These are phyloP conservation scores for Micropterix aruncella DNA, from an alignment of 2,888 invertebrate species.

Conservation along the genomic window DNA sequence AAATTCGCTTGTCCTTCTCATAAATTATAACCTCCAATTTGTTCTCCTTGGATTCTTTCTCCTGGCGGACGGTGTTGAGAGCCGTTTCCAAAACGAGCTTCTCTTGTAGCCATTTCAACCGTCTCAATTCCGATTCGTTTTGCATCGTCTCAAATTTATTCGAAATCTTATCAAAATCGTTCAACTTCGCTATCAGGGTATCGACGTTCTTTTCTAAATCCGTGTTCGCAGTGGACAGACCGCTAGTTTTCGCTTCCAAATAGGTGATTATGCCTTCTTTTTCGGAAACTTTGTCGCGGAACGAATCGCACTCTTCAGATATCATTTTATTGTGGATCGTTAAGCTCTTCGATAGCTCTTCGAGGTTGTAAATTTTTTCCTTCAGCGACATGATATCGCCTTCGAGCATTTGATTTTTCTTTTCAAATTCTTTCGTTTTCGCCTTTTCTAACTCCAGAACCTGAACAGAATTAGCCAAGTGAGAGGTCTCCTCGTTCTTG, in stretches of 20 bases:
- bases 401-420: no score
- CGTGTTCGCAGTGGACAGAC: neutral
- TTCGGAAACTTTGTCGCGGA: neutral
- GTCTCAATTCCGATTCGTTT: neutral
- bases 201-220: constrained; percentile 1
- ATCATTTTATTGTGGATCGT: no score
- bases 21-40: neutral
- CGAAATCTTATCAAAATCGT: neutral
- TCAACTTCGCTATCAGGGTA: neutral
- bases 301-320: no score
- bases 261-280: neutral
- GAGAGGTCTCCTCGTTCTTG: no score
- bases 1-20: neutral
- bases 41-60: neutral
- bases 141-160: no score
- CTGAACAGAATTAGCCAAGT: no score
- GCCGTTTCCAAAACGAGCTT: neutral
- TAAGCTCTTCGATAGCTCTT: no score
- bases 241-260: neutral
- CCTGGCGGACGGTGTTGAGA: neutral
- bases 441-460: no score
- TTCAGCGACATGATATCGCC: neutral
- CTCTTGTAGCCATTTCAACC: neutral
- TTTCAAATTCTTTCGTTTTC: no score
- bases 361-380: neutral